Base-by-base conservation (phyloP, 1,140 invertebrate species). In the Anadara kagoshimensis region DNA sequence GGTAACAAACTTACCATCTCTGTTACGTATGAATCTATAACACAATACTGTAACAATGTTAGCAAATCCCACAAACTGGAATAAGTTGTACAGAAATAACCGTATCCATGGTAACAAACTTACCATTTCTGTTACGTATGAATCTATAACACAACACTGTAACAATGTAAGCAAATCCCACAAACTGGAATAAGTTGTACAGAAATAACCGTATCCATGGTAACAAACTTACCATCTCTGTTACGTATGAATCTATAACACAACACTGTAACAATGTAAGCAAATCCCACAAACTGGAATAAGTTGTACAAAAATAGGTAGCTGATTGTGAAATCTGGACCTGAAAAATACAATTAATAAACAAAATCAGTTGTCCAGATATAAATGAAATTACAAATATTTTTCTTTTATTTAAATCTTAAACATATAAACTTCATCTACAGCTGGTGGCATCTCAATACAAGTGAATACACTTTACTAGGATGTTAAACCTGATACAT, bases 261-360 rank as follows among this genome's bases (percentile, higher is more conserved):
- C 88, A 98, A 93, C 26, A 58, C 62, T 36, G 91, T 86, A 22
- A 95, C 82, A 43, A 97, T 91, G 83, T 96, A 97, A 7, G 93
- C 90, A 86, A 94, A 98, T 12, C 95, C 95, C 72, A 97, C 91
- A 87, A 95, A 96, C 92, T 97, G 96, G 85, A 94, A 95, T 69
- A 98, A 89, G 89, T 98, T 98, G 89, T 98, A 98, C 57, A 97
- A 88, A 69, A 96, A 92, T 57, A 98, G 89, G 87, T 98, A 98
- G 0, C 95, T 94, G 83, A 94, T 95, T 81, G 94, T 94, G 14
- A 94, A 91, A 83, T 94, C 93, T 88, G 96, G 75, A 58, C 29
- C 29, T 36, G 29, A 36, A 36, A 36, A 2, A 36, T 7, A 36
- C 2, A 36, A 36, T 36, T 36, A n/a, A n/a, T 36, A 36, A 36